These are phyloP conservation scores for Nymphalis c-album DNA, from an alignment of 2,888 invertebrate genomes.

Conservation along the genomic window DNA sequence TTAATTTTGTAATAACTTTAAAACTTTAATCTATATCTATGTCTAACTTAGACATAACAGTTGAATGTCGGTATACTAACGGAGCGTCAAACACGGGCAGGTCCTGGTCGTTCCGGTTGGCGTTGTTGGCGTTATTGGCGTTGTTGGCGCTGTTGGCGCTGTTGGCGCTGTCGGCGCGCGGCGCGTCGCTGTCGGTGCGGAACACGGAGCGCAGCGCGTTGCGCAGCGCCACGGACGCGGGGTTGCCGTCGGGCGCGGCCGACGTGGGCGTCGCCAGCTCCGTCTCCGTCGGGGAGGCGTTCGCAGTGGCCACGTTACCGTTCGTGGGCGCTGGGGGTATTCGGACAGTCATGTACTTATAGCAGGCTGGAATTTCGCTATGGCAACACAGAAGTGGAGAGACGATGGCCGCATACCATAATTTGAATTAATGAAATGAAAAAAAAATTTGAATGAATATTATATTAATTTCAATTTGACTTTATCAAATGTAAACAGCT, in stretches of 20 bases:
- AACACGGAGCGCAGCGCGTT: constrained; percentile 73
- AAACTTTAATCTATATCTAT: too few relatives aligned
- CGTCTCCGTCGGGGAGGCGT: constrained; percentile 67
- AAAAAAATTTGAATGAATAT: too few relatives aligned
- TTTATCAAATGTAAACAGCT: background rate
- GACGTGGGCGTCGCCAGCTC: constrained; percentile 74
- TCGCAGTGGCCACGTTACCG: constrained; percentile 52
- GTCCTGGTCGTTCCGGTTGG: constrained; percentile 58
- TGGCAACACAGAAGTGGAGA: background rate
- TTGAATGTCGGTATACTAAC: constrained; percentile 48
- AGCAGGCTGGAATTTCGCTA: background rate
- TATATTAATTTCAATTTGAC: too few relatives aligned
- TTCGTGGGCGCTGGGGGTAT: constrained; percentile 36
- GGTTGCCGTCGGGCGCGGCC: constrained; percentile 61
- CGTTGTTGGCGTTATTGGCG: constrained; percentile 54
- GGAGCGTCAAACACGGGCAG: constrained; percentile 67
- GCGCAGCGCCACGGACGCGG: constrained; percentile 65
- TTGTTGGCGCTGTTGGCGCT: too few relatives aligned
- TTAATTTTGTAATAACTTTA: too few relatives aligned
- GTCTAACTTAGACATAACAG: background rate
- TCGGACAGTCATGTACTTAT: background rate
- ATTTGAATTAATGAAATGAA: too few relatives aligned
- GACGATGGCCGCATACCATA: too few relatives aligned
- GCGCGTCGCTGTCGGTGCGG: constrained; percentile 55
- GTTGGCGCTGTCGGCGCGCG: constrained; percentile 55